These are phyloP conservation scores for Polypedilum vanderplanki DNA, from an alignment of 1,140 invertebrate species.

Conservation along the genomic window DNA sequence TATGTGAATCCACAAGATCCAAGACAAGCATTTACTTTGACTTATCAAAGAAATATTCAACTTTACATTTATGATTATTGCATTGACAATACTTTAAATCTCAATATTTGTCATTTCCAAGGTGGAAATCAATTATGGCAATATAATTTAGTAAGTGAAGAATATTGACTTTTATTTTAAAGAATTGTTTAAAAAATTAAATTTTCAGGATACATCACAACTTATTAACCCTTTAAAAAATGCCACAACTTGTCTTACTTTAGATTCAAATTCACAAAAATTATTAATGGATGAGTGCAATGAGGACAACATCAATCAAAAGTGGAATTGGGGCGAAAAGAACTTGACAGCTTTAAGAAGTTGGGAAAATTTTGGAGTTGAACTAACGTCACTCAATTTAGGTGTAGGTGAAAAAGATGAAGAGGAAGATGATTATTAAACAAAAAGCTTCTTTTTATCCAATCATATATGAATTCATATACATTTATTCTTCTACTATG, in stretches of 20 bases:
- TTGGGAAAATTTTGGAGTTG: constrained; percentile 4
- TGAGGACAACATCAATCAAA: neutral
- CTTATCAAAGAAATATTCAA: constrained; percentile 67
- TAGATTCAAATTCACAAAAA: neutral
- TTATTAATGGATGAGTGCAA: neutral
- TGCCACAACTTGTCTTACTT: neutral
- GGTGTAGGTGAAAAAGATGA: neutral
- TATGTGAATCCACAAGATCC: constrained; percentile 34
- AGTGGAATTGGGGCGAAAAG: constrained; percentile 23
- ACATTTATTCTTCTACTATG: neutral
- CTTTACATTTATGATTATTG: constrained; percentile 56
- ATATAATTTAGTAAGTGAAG: constrained; percentile 54
- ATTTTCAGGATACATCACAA: neutral
- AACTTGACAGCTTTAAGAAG: neutral
- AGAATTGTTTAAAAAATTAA: neutral
- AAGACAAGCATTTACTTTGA: constrained; percentile 40
- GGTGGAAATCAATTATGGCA: constrained; percentile 75
- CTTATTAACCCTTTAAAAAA: neutral
- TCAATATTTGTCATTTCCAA: constrained; percentile 52
- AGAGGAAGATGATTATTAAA: neutral
- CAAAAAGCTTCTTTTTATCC: neutral
- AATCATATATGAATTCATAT: neutral
- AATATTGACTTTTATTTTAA: no score
- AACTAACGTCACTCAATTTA: neutral
- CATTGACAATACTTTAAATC: constrained; percentile 49